Base-by-base conservation (phyloP, 2,113 vertebrate genomes). In the Gopherus flavomarginatus region DNA sequence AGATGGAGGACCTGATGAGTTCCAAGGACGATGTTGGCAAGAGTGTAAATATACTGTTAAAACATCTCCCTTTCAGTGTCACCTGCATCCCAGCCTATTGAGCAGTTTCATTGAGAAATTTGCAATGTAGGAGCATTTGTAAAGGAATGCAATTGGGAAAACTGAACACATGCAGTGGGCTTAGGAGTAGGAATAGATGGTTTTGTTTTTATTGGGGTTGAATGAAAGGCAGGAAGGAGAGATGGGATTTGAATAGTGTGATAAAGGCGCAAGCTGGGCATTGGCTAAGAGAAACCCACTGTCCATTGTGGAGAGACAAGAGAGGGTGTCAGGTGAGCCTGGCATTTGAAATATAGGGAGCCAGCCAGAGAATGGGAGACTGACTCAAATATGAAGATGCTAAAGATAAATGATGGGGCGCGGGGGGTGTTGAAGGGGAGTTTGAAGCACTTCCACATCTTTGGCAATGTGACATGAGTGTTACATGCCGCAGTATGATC, bases 1-100 rank as follows among this genome's bases (percentile, higher is more conserved):
- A 99, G 97, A 99, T 99, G 99, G 99, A 99, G 91, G 99, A 99
- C 95, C 98, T 99, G 87, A 99, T 99, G 90, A 99, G 99, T 92
- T 99, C 99, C 2, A 99, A 99, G 98, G 99, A 99, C 1, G 99
- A 99, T 5, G 99, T 99, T 42, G 99, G 99, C 96, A 99, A 99
- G 98, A 99, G 98, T 0, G 99, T 99, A 98, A 98, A 99, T 97
- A 24, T 27, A 2, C 1, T 19, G 11, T 79, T 11, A 1, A 65
- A 54, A 0, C 5, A 12, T 29, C 19, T 17, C 16, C 9, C 47
- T 5, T 5, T 35, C 83, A 75, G 47, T 56, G 17, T 12, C 29
- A 44, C 72, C 38, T 49, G 3, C 14, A 21, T 12, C 4, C 0
- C 79, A 38, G 72, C 13, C 31, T 21, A 5, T 81, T 82, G 81